These are phyloP conservation scores for Herpetotheres cachinnans DNA, from an alignment of 2,113 vertebrate genomes.

Conservation along the genomic window DNA sequence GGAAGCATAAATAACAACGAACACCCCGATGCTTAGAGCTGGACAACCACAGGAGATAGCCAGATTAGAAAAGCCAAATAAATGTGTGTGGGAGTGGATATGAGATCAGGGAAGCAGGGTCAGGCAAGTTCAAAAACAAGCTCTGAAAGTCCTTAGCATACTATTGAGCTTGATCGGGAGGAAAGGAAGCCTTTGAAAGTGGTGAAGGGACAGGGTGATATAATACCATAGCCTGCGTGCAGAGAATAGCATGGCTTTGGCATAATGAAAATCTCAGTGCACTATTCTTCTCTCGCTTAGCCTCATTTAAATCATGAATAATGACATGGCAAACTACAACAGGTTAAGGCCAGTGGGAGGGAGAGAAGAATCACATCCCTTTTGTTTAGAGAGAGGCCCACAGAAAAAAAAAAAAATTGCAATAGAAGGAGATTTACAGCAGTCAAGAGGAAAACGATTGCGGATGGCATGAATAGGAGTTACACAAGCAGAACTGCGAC, in stretches of 20 bases:
- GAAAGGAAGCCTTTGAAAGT: conserved; percentile 41
- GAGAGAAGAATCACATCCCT: conserved; percentile 19
- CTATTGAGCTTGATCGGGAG: background rate
- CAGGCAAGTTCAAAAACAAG: conserved; percentile 40
- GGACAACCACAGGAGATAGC: background rate
- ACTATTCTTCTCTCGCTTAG: conserved; percentile 26
- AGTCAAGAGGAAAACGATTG: background rate
- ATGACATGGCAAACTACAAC: conserved; percentile 29
- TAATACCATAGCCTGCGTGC: background rate
- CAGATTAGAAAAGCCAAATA: conserved; percentile 37
- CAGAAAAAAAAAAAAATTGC: background rate
- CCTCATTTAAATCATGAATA: conserved; percentile 28
- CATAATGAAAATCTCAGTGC: conserved; percentile 12
- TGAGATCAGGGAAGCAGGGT: conserved; percentile 44
- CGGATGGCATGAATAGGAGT: background rate
- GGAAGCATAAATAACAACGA: conserved; percentile 11
- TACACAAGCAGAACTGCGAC: background rate
- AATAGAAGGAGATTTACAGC: conserved; percentile 16
- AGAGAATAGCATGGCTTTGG: background rate
- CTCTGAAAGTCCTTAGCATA: conserved; percentile 15
- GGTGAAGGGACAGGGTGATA: conserved; percentile 9
- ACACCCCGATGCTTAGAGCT: background rate
- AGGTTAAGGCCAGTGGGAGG: conserved; percentile 26
- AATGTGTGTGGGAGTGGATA: conserved; percentile 7
- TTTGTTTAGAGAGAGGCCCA: conserved; percentile 9